Conservation (phyloP, 1,140 invertebrate genomes). For the Drosophila elegans region DNA sequence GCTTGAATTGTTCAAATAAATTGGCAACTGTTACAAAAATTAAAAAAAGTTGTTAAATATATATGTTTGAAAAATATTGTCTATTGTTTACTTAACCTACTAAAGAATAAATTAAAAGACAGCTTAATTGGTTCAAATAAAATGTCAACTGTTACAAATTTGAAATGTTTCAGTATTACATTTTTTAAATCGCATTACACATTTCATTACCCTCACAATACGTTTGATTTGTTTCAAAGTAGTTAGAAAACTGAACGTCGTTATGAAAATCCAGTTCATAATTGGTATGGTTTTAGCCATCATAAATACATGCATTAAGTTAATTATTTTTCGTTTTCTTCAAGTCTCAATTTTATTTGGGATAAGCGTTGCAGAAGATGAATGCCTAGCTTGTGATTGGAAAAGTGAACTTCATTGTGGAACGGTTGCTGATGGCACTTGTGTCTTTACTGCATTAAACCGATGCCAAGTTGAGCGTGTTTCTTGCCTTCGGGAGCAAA, state of each 20-base stretch:
- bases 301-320: not conserved
- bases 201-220: not conserved
- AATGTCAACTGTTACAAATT: not conserved
- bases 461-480: not conserved
- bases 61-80: too few relatives aligned
- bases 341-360: not conserved
- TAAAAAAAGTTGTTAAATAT: too few relatives aligned
- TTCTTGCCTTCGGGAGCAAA: slow-evolving; percentile 1
- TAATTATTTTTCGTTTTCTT: not conserved
- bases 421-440: not conserved
- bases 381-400: not conserved
- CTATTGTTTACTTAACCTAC: too few relatives aligned
- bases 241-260: not conserved
- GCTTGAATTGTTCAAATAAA: too few relatives aligned
- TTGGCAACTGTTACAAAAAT: not conserved
- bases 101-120: too few relatives aligned
- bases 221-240: too few relatives aligned
- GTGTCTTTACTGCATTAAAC: not conserved
- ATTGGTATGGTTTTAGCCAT: not conserved
- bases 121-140: too few relatives aligned
- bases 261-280: not conserved
- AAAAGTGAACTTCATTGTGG: slow-evolving; percentile 5
- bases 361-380: not conserved
- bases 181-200: not conserved
- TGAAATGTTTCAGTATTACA: not conserved